phyloP scores from a whole-genome alignment of 2,797 vertebrate genomes.

The Bovichtus diacanthus region DNA sequence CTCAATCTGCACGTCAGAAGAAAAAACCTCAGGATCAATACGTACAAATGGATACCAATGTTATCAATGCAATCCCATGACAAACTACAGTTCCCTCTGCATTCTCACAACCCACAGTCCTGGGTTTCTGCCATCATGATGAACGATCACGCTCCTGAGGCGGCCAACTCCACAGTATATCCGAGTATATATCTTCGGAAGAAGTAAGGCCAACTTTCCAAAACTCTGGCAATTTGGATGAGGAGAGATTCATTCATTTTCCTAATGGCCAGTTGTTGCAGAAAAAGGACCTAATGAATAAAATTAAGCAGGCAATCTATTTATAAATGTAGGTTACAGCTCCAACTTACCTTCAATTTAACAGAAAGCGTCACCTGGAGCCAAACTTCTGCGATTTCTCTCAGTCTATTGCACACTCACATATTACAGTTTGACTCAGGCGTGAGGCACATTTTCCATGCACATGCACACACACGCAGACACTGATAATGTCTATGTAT shows the following conservation, averaged over 20 bases:
- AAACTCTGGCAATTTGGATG: conserved; percentile 42
- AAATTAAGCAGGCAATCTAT: conserved; percentile 21
- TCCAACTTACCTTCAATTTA: conserved; percentile 20
- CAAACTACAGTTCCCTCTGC: conserved; percentile 15
- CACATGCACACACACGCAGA: conserved; percentile 1
- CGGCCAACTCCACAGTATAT: conserved; percentile 37
- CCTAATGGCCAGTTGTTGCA: conserved; percentile 51
- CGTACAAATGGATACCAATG: conserved; percentile 40
- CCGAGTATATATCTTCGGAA: conserved; percentile 22
- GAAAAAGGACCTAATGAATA: conserved; percentile 48
- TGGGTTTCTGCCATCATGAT: conserved; percentile 44
- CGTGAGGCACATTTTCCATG: neutral
- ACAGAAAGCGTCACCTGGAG: conserved; percentile 38
- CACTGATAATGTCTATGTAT: conserved; percentile 2
- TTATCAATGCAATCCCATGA: conserved; percentile 15
- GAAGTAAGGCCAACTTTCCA: conserved; percentile 44
- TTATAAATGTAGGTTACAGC: conserved; percentile 34
- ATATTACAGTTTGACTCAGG: neutral
- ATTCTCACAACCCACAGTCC: conserved; percentile 19
- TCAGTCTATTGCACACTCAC: neutral
- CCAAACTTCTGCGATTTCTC: conserved; percentile 16
- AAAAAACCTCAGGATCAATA: conserved; percentile 38
- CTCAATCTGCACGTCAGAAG: conserved; percentile 29
- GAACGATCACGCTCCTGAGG: conserved; percentile 13
- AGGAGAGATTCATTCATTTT: conserved; percentile 45